phyloP scores from a whole-genome alignment of 2,888 invertebrate genomes.

The Pharmacophagus antenor region DNA sequence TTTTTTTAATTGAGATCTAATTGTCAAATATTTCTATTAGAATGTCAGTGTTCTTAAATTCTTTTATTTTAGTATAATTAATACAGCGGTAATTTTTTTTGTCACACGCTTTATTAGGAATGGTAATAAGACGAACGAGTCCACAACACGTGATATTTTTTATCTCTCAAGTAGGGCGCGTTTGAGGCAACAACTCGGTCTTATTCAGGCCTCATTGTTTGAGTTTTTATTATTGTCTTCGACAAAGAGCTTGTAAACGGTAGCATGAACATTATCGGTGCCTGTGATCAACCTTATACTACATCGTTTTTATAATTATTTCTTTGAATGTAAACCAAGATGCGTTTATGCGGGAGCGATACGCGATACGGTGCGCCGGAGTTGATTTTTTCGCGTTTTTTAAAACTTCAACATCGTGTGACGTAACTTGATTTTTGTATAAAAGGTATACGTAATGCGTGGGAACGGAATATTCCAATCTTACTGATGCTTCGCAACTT shows the following conservation, averaged over 20 bases:
- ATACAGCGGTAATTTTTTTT: constrained; percentile 1
- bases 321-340: constrained; percentile 56
- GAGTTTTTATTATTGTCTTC: constrained; percentile 71
- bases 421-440: constrained; percentile 37
- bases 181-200: constrained; percentile 60
- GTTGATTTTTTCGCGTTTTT: constrained; percentile 53
- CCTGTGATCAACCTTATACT: constrained; percentile 74
- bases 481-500: not conserved
- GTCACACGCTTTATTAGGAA: constrained; percentile 45
- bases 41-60: not conserved
- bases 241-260: constrained; percentile 78
- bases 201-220: constrained; percentile 67
- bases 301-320: constrained; percentile 52
- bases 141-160: constrained; percentile 54
- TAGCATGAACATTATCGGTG: constrained; percentile 72
- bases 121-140: constrained; percentile 58
- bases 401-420: constrained; percentile 49
- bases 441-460: constrained; percentile 12
- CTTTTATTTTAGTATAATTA: not conserved
- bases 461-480: constrained; percentile 8
- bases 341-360: constrained; percentile 57
- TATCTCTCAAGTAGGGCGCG: constrained; percentile 64
- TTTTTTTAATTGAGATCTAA: not conserved
- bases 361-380: constrained; percentile 58
- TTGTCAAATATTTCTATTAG: not conserved